These are phyloP conservation scores for Poeciliopsis occidentalis DNA, from an alignment of 2,113 vertebrate genomes.

Conservation along the genomic window DNA sequence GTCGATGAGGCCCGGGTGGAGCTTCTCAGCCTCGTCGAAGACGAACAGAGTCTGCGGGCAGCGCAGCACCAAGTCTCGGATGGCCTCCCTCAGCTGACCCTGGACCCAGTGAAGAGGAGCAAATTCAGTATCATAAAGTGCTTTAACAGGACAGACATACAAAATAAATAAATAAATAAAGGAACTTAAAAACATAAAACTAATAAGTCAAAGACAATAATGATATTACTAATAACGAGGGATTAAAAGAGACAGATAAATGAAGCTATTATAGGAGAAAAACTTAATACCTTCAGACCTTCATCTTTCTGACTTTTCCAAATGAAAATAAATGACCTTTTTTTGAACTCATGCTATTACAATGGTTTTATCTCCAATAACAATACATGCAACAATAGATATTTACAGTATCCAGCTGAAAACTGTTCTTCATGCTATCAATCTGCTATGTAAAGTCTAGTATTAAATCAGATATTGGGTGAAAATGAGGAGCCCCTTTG, in stretches of 20 bases:
- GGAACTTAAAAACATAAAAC: too few relatives aligned
- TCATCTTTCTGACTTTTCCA: too few relatives aligned
- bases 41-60: conserved; percentile 91
- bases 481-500: conserved; percentile 7
- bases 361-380: too few relatives aligned
- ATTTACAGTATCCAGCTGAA: conserved; percentile 10
- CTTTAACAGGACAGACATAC: background rate
- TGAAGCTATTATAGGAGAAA: background rate
- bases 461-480: conserved; percentile 20
- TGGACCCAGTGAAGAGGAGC: conserved; percentile 53
- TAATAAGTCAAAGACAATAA: background rate
- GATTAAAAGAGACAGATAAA: background rate
- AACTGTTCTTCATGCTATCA: conserved; percentile 6
- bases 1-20: conserved; percentile 87
- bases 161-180: too few relatives aligned
- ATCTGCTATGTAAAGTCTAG: conserved; percentile 32
- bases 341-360: too few relatives aligned
- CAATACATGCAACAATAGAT: background rate
- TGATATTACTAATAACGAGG: background rate
- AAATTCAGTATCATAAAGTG: background rate
- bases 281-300: too few relatives aligned
- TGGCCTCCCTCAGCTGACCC: conserved; percentile 84
- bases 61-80: conserved; percentile 79
- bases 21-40: conserved; percentile 95
- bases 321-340: too few relatives aligned